Conservation (phyloP, 1,140 invertebrate genomes). For the Battus philenor region DNA sequence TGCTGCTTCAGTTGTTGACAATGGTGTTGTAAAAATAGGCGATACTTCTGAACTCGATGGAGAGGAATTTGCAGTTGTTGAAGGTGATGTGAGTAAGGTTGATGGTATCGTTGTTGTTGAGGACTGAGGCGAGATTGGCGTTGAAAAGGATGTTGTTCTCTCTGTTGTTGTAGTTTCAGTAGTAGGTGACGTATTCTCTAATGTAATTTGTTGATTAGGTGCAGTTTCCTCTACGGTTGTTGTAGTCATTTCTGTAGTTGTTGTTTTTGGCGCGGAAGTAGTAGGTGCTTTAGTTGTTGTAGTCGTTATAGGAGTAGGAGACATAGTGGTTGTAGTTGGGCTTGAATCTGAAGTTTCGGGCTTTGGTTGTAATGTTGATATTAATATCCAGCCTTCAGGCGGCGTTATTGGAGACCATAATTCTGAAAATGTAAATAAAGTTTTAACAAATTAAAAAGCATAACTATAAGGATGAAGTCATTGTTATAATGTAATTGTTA, state of each 20-base stretch:
- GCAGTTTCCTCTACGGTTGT: conserved; percentile 26
- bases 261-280: conserved; percentile 19
- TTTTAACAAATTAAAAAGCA: too few relatives aligned
- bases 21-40: conserved; percentile 4
- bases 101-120: conserved; percentile 7
- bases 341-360: conserved; percentile 44
- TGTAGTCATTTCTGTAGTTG: conserved; percentile 27
- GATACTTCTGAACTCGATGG: conserved; percentile 16
- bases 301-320: conserved; percentile 19
- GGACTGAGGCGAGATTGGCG: conserved; percentile 6
- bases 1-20: conserved; percentile 22
- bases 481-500: too few relatives aligned
- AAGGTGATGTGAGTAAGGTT: conserved; percentile 10
- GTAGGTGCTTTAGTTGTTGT: conserved; percentile 18
- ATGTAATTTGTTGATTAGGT: conserved; percentile 12
- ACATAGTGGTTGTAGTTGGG: conserved; percentile 17
- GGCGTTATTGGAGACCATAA: conserved; percentile 78
- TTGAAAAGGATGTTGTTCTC: conserved; percentile 15
- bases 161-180: conserved; percentile 21
- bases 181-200: conserved; percentile 22
- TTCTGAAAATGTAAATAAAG: conserved; percentile 36
- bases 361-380: conserved; percentile 59
- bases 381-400: conserved; percentile 80
- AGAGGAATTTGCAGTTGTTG: conserved; percentile 14
- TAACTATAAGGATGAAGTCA: too few relatives aligned